Evolutionary conservation across 2,888 invertebrate genomes (phyloP).

Genomic region (Parapristionchus giblindavisi): DNA sequence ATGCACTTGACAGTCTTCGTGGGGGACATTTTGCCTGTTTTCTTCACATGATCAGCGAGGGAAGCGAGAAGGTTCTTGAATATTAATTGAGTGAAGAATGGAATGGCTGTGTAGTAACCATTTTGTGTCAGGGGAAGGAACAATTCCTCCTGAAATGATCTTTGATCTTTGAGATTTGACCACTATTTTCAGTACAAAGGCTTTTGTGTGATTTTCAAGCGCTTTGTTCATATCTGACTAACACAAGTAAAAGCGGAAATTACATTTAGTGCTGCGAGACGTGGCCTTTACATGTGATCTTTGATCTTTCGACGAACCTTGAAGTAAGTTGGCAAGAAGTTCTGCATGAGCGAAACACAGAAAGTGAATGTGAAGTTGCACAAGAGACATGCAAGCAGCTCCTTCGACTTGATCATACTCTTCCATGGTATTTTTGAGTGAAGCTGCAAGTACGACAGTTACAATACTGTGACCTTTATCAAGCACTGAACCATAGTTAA

Average conservation of each 20-base stretch:
- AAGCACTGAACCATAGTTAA: too few species aligned
- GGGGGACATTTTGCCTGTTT: conserved; percentile 5
- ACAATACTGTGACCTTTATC: too few species aligned
- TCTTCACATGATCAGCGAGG: conserved; percentile 25
- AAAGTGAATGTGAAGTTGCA: conserved; percentile 34
- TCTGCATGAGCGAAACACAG: conserved; percentile 13
- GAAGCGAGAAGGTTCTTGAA: conserved; percentile 32
- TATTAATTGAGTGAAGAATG: conserved; percentile 32
- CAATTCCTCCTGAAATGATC: conserved; percentile 29
- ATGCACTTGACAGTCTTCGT: conserved; percentile 31
- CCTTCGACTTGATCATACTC: neutral
- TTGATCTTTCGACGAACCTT: too few species aligned
- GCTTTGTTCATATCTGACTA: too few species aligned
- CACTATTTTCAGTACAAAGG: too few species aligned
- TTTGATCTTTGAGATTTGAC: too few species aligned
- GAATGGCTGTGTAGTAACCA: conserved; percentile 27
- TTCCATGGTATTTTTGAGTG: neutral
- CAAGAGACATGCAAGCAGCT: conserved; percentile 14
- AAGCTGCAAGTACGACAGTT: too few species aligned
- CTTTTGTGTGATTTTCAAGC: too few species aligned
- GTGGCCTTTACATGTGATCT: too few species aligned
- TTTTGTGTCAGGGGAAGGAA: conserved; percentile 33
- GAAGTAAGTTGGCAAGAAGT: conserved; percentile 32
- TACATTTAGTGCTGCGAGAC: too few species aligned
- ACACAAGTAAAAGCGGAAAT: too few species aligned